Evolutionary conservation across 2,797 vertebrate species (phyloP).

Genomic region (Australoheros facetus): DNA sequence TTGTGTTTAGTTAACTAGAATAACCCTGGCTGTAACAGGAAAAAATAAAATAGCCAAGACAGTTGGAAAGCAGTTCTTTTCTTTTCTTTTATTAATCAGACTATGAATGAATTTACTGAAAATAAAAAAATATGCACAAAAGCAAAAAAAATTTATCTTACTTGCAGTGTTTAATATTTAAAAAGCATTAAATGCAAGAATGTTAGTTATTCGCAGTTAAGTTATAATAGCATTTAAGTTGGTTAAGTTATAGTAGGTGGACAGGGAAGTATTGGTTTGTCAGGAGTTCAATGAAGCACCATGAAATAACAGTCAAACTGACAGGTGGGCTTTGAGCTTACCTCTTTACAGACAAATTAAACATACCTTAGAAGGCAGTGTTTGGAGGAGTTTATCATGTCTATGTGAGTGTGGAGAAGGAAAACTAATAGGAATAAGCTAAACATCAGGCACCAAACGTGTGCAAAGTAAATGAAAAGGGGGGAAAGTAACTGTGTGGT

Average conservation of each 20-base stretch:
- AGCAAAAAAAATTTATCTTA: neutral
- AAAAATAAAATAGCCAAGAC: neutral
- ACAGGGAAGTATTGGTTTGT: neutral
- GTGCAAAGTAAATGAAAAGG: conserved; percentile 2
- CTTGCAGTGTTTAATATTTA: neutral
- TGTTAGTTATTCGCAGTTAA: neutral
- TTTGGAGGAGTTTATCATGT: conserved; percentile 17
- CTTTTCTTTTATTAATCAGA: neutral
- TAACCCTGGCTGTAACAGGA: neutral
- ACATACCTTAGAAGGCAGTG: conserved; percentile 36
- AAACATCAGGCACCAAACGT: conserved; percentile 37
- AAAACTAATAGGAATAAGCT: conserved; percentile 4
- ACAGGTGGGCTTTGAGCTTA: conserved; percentile 4
- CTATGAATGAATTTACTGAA: neutral
- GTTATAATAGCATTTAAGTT: neutral
- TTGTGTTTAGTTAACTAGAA: neutral
- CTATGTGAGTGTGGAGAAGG: conserved; percentile 8
- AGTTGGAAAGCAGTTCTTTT: neutral
- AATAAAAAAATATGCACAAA: neutral
- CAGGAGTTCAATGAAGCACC: neutral
- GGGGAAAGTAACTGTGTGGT: neutral
- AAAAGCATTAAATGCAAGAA: neutral
- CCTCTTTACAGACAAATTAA: conserved; percentile 40
- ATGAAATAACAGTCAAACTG: conserved; percentile 6
- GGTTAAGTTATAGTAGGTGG: neutral